Evolutionary conservation across 2,888 invertebrate genomes (phyloP).

Genomic region (Drosophila prostipennis): DNA sequence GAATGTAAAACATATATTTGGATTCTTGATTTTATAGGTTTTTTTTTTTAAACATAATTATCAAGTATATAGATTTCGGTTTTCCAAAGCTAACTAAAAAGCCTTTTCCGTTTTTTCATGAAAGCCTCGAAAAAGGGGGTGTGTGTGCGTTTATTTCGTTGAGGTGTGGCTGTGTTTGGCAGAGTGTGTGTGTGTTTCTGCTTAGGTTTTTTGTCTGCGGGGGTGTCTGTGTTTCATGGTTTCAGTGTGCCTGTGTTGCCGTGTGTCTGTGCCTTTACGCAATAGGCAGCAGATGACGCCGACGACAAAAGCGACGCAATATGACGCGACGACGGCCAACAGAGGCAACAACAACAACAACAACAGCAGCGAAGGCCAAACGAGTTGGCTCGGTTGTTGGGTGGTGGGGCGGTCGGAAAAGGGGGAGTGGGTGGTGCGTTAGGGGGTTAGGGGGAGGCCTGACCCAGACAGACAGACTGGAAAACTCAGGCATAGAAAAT

Average conservation of each 20-base stretch:
- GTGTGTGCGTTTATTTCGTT: slow-evolving; percentile 22
- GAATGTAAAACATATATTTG: no score
- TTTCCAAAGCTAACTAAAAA: neutral
- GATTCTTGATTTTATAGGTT: no score
- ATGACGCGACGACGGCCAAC: slow-evolving; percentile 27
- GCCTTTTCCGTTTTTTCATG: neutral
- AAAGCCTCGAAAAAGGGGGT: slow-evolving; percentile 3
- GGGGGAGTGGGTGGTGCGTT: slow-evolving; percentile 17
- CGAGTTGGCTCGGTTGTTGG: slow-evolving; percentile 23
- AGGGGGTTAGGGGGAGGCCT: slow-evolving; percentile 10
- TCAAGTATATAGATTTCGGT: no score
- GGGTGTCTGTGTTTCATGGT: slow-evolving; percentile 58
- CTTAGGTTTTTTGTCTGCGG: slow-evolving; percentile 55
- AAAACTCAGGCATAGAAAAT: neutral
- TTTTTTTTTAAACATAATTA: no score
- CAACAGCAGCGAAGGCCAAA: slow-evolving; percentile 50
- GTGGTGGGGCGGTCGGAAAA: neutral
- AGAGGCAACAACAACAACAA: slow-evolving; percentile 12
- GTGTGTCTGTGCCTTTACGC: slow-evolving; percentile 54
- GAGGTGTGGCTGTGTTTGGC: slow-evolving; percentile 27
- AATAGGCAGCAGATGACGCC: slow-evolving; percentile 55
- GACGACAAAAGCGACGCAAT: slow-evolving; percentile 32
- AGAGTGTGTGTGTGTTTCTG: slow-evolving; percentile 4
- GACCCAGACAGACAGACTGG: slow-evolving; percentile 45
- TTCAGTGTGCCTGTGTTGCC: slow-evolving; percentile 36